Evolutionary conservation across 2,113 vertebrate genomes (phyloP).

Genomic region (Catharus fuscescens): DNA sequence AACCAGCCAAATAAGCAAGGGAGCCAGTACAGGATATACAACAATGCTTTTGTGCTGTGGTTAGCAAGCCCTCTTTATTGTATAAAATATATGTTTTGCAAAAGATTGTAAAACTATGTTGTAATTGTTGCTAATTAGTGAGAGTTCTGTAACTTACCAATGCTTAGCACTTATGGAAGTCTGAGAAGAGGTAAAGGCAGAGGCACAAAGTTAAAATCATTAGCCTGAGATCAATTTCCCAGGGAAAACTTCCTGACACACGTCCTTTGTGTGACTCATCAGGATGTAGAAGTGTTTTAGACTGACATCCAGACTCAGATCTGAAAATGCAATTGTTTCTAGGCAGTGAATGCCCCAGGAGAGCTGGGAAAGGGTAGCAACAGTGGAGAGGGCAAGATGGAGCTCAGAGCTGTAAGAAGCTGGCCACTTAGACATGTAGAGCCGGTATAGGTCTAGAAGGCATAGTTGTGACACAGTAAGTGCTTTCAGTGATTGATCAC

Average conservation of each 20-base stretch:
- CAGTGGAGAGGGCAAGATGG: neutral
- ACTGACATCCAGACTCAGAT: neutral
- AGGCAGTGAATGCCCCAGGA: neutral
- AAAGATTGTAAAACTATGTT: neutral
- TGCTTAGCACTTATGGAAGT: neutral
- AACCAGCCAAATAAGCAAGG: neutral
- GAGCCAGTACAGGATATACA: neutral
- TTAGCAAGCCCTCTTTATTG: neutral
- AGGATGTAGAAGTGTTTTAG: neutral
- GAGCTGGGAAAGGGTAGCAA: neutral
- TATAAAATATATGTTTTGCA: neutral
- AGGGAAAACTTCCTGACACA: neutral
- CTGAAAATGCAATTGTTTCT: neutral
- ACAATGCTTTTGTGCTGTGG: neutral
- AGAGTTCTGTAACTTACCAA: neutral
- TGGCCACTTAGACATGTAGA: neutral
- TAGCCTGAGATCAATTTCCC: neutral
- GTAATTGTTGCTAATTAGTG: neutral
- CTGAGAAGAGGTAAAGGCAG: neutral
- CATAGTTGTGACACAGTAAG: neutral
- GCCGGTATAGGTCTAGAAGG: neutral
- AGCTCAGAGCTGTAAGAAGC: neutral
- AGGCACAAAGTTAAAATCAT: neutral
- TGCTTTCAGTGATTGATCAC: neutral
- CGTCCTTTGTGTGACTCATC: neutral